Evolutionary conservation across 2,113 vertebrate genomes (phyloP), one percentile per base, ranked within the genome.

Genomic region (Macaca mulatta): DNA sequence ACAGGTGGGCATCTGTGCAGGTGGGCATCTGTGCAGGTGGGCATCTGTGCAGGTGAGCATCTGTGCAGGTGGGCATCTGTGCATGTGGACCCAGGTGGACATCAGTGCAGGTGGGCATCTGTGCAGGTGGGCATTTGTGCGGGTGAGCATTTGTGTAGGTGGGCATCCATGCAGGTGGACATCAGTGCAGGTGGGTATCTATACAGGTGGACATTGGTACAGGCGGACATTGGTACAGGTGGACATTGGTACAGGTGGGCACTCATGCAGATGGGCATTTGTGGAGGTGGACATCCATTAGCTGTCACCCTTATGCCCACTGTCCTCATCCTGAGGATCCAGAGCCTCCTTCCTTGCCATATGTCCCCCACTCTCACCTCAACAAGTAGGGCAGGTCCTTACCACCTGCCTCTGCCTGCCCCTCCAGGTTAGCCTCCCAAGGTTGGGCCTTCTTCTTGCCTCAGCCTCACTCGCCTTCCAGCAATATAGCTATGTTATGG

Each of bases 121-220:
- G 0, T 25, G 22, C 8, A 59, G 57, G 8, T 59, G 57, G 8
- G 0, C 22, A 59, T 59, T 3, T 0, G 0, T 59, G 57, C 8
- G 23, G 57, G 8, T 8, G 22, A 40, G 5, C 43, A 43, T 43
- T 6, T 6, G 43, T 43, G 3, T 6, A 57, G 55, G 18, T 57
- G 18, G 55, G 8, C 57, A 59, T 59, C 2, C 3, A 0, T 25
- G 22, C 8, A 59, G 57, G 8, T 59, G 57, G 8, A 1, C 22
- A 59, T 59, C 8, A 0, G 0, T 59, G 57, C 8, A 59, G 57
- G 8, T 8, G 22, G 57, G 0, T 8, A 57, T 57, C 2, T 8
- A 0, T 57, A 8, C 2, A 23, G 57, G 57, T 57, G 57, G 20
- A 20, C 7, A 57, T 22, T 3, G 0, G 0, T 59, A 8, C 8